Evolutionary conservation across 2,888 invertebrate species (phyloP).

Genomic region (Argyresthia goedartella): DNA sequence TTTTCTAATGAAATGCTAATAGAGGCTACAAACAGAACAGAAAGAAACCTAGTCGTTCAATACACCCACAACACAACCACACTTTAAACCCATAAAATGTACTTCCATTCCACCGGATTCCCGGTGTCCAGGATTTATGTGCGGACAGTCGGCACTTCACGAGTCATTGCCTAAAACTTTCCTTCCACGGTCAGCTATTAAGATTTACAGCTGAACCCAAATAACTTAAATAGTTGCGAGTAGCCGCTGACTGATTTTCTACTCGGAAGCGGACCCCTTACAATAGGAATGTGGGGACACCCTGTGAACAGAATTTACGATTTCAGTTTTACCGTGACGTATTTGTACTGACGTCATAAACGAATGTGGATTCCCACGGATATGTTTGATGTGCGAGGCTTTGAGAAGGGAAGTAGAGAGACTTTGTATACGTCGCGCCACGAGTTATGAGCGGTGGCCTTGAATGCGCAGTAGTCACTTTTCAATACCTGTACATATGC

Average conservation of each 20-base stretch:
- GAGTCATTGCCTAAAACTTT: constrained; percentile 57
- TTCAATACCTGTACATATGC: too few species aligned
- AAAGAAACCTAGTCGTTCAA: too few species aligned
- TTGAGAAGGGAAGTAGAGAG: too few species aligned
- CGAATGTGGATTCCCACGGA: too few species aligned
- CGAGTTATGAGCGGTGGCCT: too few species aligned
- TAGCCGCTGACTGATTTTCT: neutral
- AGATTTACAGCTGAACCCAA: constrained; percentile 60
- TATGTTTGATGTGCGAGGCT: too few species aligned
- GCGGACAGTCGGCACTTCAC: constrained; percentile 39
- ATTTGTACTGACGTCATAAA: too few species aligned
- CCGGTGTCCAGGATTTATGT: constrained; percentile 39
- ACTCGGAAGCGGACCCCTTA: neutral
- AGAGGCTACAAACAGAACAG: too few species aligned
- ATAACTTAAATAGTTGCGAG: constrained; percentile 54
- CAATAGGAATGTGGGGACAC: neutral
- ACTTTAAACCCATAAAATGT: constrained; percentile 4
- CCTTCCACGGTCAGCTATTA: constrained; percentile 34
- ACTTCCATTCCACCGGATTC: neutral
- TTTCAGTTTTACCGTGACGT: neutral
- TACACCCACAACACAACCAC: too few species aligned
- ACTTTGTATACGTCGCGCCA: too few species aligned
- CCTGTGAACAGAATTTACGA: neutral
- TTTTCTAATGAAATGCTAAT: too few species aligned
- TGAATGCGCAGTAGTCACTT: too few species aligned